phyloP scores from a whole-genome alignment of 1,140 invertebrate species.

The Vanessa atalanta region DNA sequence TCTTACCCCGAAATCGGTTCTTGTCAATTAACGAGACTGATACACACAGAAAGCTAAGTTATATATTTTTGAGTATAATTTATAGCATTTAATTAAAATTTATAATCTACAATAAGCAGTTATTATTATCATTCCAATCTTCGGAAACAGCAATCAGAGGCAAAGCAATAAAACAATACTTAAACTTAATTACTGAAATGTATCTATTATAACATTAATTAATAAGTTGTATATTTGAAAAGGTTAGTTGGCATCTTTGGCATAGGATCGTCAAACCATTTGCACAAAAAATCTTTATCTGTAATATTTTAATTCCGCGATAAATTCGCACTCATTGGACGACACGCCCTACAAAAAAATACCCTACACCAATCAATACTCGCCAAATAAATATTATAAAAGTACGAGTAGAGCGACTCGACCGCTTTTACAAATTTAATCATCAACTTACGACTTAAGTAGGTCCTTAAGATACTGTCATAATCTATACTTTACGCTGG shows the following conservation, averaged over 20 bases:
- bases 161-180: no score
- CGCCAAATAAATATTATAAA: conserved; percentile 24
- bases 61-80: not conserved
- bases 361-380: conserved; percentile 22
- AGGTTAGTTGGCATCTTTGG: no score
- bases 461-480: conserved; percentile 43
- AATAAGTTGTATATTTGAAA: no score
- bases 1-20: conserved; percentile 19
- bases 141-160: no score
- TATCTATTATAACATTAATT: no score
- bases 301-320: not conserved
- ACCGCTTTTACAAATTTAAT: conserved; percentile 45
- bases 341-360: not conserved
- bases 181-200: no score
- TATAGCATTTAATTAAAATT: not conserved
- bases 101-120: not conserved
- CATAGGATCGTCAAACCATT: no score
- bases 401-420: not conserved
- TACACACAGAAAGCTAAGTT: conserved; percentile 4
- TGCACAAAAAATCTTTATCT: no score
- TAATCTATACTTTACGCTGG: conserved; percentile 40
- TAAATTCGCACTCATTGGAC: not conserved
- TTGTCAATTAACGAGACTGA: conserved; percentile 21
- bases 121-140: no score
- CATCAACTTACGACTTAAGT: conserved; percentile 40